A percentile compares a stretch with the other conserved stretches of the same genome.
Evolutionary conservation across 2,113 vertebrate species (phyloP).

Genomic region (Coracopsis vasa): DNA sequence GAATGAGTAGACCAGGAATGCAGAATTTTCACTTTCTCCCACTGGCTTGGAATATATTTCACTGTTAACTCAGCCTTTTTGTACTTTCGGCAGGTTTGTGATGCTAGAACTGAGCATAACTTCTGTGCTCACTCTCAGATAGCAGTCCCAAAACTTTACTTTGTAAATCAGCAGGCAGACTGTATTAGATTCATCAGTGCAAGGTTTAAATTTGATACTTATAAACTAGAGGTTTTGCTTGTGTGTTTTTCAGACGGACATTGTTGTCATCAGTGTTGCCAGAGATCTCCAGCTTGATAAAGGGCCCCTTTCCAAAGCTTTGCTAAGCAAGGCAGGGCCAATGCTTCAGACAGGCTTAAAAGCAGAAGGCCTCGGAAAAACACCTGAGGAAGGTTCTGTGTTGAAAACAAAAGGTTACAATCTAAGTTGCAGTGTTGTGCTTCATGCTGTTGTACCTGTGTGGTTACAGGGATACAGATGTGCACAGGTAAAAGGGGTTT

Average conservation of each 20-base stretch:
- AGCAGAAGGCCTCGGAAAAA: background rate
- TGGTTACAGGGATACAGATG: conserved; percentile 56
- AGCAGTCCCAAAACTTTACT: background rate
- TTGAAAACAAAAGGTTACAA: conserved; percentile 77
- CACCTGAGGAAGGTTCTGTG: conserved; percentile 58
- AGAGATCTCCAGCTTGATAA: conserved; percentile 70
- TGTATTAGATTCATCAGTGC: background rate
- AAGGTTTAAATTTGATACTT: background rate
- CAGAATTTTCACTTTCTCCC: background rate
- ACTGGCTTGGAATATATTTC: background rate
- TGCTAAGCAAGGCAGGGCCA: conserved; percentile 78
- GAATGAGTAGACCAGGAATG: background rate
- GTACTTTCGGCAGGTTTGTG: background rate
- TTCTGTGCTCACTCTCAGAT: background rate
- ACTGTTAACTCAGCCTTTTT: background rate
- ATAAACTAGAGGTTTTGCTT: background rate
- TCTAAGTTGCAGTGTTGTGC: conserved; percentile 75
- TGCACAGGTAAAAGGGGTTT: conserved; percentile 69
- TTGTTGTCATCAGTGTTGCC: conserved; percentile 77
- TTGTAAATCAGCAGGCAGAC: background rate
- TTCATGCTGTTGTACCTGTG: conserved; percentile 73
- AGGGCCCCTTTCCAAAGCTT: conserved; percentile 76
- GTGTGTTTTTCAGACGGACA: conserved; percentile 75
- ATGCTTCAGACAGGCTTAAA: conserved; percentile 76
- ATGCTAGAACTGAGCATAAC: background rate